Evolutionary conservation across 64 coral and sea anemone genomes (phyloP).

Genomic region (Porites australiensis): DNA sequence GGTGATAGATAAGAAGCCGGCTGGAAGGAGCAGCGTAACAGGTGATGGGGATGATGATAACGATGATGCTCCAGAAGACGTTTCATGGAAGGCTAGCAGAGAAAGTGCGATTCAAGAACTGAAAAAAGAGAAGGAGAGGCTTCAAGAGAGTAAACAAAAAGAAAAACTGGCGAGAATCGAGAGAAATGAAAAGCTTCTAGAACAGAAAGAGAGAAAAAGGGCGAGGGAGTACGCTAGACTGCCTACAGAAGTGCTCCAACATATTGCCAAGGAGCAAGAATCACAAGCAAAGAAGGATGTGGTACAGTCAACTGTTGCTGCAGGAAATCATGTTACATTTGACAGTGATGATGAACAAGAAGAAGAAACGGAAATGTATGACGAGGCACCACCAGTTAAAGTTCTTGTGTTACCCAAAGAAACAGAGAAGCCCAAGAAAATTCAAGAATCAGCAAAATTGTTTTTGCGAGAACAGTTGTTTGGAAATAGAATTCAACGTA

Average conservation of each 20-base stretch:
- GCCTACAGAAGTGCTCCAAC: conserved; percentile 76
- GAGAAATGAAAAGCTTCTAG: conserved; percentile 65
- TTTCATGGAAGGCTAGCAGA: conserved; percentile 84
- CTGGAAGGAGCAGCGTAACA: neutral
- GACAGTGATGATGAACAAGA: conserved; percentile 68
- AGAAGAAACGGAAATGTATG: neutral
- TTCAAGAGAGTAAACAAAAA: conserved; percentile 45
- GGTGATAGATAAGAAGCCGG: neutral
- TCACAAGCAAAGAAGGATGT: neutral
- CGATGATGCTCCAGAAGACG: conserved; percentile 72
- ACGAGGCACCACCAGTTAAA: conserved; percentile 54
- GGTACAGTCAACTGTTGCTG: neutral
- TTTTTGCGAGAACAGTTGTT: conserved; percentile 86
- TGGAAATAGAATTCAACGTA: conserved; percentile 85
- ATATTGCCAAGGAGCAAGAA: conserved; percentile 76
- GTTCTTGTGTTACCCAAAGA: conserved; percentile 72
- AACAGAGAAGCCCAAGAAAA: conserved; percentile 54
- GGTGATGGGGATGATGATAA: conserved; percentile 6
- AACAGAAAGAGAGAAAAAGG: conserved; percentile 72
- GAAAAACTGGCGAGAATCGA: conserved; percentile 78
- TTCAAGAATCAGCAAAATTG: conserved; percentile 64
- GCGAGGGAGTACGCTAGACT: conserved; percentile 71
- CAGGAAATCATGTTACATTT: conserved; percentile 65
- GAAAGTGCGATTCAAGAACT: conserved; percentile 59
- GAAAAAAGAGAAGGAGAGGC: conserved; percentile 58